phyloP scores from a whole-genome alignment of 2,888 invertebrate species.

The Dicycla oo region DNA sequence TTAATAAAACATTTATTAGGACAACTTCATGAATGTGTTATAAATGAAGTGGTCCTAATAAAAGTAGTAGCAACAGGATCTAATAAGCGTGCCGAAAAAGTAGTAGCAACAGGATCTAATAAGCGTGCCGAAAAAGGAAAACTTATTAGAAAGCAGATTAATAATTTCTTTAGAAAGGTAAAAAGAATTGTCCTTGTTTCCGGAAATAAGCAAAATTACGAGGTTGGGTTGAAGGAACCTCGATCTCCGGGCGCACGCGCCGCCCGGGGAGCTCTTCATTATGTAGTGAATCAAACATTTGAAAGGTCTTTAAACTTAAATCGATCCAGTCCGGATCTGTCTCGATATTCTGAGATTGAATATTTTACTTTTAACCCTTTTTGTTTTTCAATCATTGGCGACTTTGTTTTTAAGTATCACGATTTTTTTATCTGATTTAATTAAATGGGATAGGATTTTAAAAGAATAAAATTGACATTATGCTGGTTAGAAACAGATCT shows the following conservation, averaged over 20 bases:
- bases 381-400: neutral
- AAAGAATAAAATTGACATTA: neutral
- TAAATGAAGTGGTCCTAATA: neutral
- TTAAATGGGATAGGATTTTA: neutral
- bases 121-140: conserved; percentile 1
- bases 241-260: neutral
- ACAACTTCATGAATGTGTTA: neutral
- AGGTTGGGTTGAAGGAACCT: conserved; percentile 16
- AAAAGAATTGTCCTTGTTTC: conserved; percentile 21
- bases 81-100: conserved; percentile 1
- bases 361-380: neutral
- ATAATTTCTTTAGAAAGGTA: conserved; percentile 22
- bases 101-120: neutral
- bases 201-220: conserved; percentile 34
- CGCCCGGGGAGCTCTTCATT: conserved; percentile 7
- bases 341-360: conserved; percentile 5
- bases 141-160: conserved; percentile 30
- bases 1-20: neutral
- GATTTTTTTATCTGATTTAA: neutral
- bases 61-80: neutral
- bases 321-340: neutral
- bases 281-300: conserved; percentile 25
- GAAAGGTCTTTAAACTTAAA: conserved; percentile 20
- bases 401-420: neutral
- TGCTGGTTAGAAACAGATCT: conserved; percentile 1